A percentile compares a stretch with the other conserved stretches of the same genome.
phyloP scores from a whole-genome alignment of 1,140 invertebrate genomes.

The Babylonia areolata region DNA sequence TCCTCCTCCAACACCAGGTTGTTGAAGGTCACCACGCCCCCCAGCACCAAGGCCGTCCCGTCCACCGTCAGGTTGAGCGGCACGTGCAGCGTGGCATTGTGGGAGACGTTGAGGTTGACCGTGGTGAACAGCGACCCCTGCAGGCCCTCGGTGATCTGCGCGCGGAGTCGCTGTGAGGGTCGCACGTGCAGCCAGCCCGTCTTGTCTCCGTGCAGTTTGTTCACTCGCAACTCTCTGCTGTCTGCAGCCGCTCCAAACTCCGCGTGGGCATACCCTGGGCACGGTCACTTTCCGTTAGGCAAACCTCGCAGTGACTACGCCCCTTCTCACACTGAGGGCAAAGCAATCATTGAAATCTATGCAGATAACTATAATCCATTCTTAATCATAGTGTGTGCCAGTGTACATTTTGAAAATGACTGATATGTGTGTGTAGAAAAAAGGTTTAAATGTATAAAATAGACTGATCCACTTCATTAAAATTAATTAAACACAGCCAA shows the following conservation, averaged over 20 bases:
- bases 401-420: too few relatives aligned
- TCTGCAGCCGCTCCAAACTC: constrained; percentile 43
- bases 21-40: constrained; percentile 62
- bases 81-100: constrained; percentile 57
- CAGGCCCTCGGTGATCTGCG: constrained; percentile 58
- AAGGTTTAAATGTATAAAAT: too few relatives aligned
- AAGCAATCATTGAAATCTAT: too few relatives aligned
- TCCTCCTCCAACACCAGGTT: constrained; percentile 58
- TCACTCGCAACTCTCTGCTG: constrained; percentile 46
- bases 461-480: too few relatives aligned
- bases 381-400: too few relatives aligned
- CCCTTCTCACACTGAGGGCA: too few relatives aligned
- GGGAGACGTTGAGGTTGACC: constrained; percentile 57
- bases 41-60: constrained; percentile 50
- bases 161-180: constrained; percentile 55
- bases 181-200: constrained; percentile 57
- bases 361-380: too few relatives aligned
- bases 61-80: constrained; percentile 60
- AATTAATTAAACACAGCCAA: too few relatives aligned
- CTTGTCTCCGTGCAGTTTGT: constrained; percentile 57
- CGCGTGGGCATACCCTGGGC: constrained; percentile 59
- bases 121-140: constrained; percentile 48
- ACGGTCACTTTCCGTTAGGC: background rate
- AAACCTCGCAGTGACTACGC: background rate
- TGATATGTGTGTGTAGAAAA: too few relatives aligned